Evolutionary conservation across 2,797 vertebrate species (phyloP).

Genomic region (Peromyscus eremicus): DNA sequence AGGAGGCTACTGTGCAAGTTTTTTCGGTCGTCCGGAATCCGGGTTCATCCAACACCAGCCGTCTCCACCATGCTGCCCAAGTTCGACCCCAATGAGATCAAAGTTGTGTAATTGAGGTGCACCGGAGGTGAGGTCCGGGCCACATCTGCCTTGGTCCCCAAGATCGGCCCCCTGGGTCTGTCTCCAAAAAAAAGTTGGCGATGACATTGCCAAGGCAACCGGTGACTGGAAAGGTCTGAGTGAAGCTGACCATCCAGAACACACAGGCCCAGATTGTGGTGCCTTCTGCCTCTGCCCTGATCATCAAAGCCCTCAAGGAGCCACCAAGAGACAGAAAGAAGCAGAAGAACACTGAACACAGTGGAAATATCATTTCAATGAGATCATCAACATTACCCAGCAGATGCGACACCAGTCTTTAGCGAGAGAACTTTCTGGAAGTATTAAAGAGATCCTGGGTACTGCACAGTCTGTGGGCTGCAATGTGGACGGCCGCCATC

Average conservation of each 20-base stretch:
- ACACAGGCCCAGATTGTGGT: slow-evolving; percentile 98
- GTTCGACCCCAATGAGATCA: slow-evolving; percentile 96
- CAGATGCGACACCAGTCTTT: slow-evolving; percentile 95
- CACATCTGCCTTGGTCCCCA: slow-evolving; percentile 97
- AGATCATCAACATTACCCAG: slow-evolving; percentile 93
- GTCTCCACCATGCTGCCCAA: slow-evolving; percentile 95
- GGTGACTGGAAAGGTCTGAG: slow-evolving; percentile 98
- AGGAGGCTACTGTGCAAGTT: slow-evolving; percentile 92
- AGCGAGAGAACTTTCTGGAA: slow-evolving; percentile 96
- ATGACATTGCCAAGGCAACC: slow-evolving; percentile 99
- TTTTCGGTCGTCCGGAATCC: slow-evolving; percentile 93
- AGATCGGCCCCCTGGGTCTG: slow-evolving; percentile 96
- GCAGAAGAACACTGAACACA: slow-evolving; percentile 99
- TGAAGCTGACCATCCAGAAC: slow-evolving; percentile 99
- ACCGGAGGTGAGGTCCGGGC: slow-evolving; percentile 98
- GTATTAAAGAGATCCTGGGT: slow-evolving; percentile 98
- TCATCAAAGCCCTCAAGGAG: slow-evolving; percentile 99
- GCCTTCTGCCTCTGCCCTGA: slow-evolving; percentile 97
- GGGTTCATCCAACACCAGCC: slow-evolving; percentile 96
- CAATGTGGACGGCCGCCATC: slow-evolving; percentile 95
- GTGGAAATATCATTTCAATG: slow-evolving; percentile 94
- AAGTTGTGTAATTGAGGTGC: slow-evolving; percentile 96
- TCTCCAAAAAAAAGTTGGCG: slow-evolving; percentile 97
- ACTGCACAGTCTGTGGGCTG: slow-evolving; percentile 99
- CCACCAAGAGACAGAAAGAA: slow-evolving; percentile 98